Conservation (phyloP, 2,888 invertebrate species). For the Geotrupes spiniger region DNA sequence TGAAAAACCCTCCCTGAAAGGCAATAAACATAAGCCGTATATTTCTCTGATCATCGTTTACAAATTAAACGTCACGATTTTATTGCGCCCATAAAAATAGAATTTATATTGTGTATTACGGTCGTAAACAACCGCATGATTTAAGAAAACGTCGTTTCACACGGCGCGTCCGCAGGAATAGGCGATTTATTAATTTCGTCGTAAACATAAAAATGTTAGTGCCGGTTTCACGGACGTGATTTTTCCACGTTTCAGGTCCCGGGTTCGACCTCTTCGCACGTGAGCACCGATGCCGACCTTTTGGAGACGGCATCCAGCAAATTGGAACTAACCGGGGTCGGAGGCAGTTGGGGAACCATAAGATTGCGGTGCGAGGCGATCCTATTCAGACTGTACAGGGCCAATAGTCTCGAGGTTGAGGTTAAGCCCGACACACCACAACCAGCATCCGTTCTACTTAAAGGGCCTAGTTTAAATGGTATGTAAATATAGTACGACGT, state of each 20-base stretch:
- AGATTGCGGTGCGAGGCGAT: conserved; percentile 61
- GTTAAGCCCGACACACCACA: conserved; percentile 60
- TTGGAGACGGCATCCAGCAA: conserved; percentile 59
- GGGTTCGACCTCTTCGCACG: conserved; percentile 59
- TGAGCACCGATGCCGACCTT: conserved; percentile 57
- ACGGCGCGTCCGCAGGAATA: too few relatives aligned
- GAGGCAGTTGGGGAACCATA: conserved; percentile 58
- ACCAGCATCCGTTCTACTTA: conserved; percentile 60
- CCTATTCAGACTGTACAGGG: conserved; percentile 61
- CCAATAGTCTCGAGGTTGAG: conserved; percentile 59
- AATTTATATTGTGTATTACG: too few relatives aligned
- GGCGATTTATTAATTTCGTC: too few relatives aligned
- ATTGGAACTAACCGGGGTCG: conserved; percentile 55
- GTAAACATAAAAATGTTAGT: too few relatives aligned
- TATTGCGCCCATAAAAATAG: too few relatives aligned
- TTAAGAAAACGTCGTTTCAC: too few relatives aligned
- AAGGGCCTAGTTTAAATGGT: conserved; percentile 43
- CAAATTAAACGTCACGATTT: too few relatives aligned
- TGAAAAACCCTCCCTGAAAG: too few relatives aligned
- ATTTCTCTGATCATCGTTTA: too few relatives aligned
- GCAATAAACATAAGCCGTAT: too few relatives aligned
- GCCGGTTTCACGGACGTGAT: too few relatives aligned
- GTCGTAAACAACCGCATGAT: too few relatives aligned
- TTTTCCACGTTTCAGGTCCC: conserved; percentile 53
- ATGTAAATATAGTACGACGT: conserved; percentile 5